Percentiles rank a stretch among this genome's conserved stretches.
These are phyloP conservation scores for Wiebesia pumilae DNA, from an alignment of 1,140 invertebrate species.

Conservation along the genomic window DNA sequence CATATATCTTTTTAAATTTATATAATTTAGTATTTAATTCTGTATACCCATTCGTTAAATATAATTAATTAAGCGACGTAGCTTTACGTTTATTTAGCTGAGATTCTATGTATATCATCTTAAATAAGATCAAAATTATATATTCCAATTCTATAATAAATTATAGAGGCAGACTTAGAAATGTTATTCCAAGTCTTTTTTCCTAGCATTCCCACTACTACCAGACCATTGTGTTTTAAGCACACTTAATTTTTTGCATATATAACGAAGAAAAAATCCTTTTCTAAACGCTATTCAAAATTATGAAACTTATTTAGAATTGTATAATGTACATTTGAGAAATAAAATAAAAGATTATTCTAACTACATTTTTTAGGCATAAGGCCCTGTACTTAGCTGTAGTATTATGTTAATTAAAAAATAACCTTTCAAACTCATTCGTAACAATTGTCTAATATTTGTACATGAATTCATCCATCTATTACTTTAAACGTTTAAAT, in stretches of 20 bases:
- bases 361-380: no score
- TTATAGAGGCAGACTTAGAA: no score
- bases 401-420: no score
- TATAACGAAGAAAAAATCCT: neutral
- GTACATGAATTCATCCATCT: neutral
- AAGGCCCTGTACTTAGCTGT: no score
- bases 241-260: neutral
- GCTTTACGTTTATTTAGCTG: neutral
- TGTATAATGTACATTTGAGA: no score
- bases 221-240: no score
- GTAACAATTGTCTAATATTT: no score
- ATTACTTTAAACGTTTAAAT: neutral
- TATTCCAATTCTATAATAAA: neutral
- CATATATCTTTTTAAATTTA: neutral
- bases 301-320: neutral
- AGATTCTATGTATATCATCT: neutral
- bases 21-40: neutral
- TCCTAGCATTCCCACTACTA: no score
- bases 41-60: neutral
- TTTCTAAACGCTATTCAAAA: neutral
- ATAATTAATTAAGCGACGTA: neutral
- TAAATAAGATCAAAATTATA: conserved; percentile 29
- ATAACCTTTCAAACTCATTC: no score
- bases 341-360: no score
- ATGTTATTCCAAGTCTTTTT: no score